Conservation (phyloP, 2,113 vertebrate genomes). For the Leptobrachium ailaonicum region DNA sequence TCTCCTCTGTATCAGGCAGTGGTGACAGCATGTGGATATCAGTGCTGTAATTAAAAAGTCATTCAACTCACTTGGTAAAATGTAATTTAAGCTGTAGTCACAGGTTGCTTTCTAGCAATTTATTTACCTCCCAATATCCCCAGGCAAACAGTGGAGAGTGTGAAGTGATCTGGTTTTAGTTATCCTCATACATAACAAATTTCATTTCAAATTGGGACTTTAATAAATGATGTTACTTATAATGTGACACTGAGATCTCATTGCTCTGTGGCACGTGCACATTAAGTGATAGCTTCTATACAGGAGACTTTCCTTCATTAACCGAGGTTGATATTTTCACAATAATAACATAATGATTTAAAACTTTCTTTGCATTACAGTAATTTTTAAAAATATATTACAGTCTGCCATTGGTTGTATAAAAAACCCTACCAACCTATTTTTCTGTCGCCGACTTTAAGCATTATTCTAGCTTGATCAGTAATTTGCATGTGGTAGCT, state of each 20-base stretch:
- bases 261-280: conserved; percentile 25
- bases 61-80: conserved; percentile 73
- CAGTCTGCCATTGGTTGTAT: too few relatives aligned
- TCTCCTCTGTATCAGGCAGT: conserved; percentile 70
- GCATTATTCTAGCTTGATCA: too few relatives aligned
- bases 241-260: conserved; percentile 59
- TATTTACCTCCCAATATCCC: conserved; percentile 75
- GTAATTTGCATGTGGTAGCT: too few relatives aligned
- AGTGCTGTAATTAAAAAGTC: conserved; percentile 78
- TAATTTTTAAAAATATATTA: background rate
- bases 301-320: conserved; percentile 56
- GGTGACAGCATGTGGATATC: conserved; percentile 70
- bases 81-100: conserved; percentile 76
- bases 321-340: conserved; percentile 47
- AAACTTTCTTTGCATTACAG: background rate
- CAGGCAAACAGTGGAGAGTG: conserved; percentile 68
- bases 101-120: conserved; percentile 73
- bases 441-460: too few relatives aligned
- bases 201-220: conserved; percentile 72
- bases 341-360: conserved; percentile 34
- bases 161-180: conserved; percentile 76
- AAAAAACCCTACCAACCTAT: too few relatives aligned
- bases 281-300: conserved; percentile 26
- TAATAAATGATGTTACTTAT: conserved; percentile 69
- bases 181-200: conserved; percentile 73